Evolutionary conservation across 2,113 vertebrate species (phyloP).

Genomic region (Amphiprion ocellaris): DNA sequence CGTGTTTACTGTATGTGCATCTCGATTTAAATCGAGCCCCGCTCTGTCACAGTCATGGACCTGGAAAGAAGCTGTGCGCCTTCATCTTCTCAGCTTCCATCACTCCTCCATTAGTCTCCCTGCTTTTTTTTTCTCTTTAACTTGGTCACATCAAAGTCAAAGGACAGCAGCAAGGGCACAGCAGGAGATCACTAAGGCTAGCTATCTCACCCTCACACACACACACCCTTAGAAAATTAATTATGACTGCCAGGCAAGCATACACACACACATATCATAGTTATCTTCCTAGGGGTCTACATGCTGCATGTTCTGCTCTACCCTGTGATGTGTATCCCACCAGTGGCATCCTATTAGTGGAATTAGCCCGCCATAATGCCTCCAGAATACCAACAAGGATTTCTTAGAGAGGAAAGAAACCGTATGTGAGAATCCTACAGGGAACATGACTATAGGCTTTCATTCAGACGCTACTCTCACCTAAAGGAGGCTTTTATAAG

Average conservation of each 20-base stretch:
- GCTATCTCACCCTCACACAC: constrained; percentile 62
- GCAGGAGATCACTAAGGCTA: constrained; percentile 56
- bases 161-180: constrained; percentile 72
- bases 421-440: constrained; percentile 11
- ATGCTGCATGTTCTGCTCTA: constrained; percentile 65
- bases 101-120: constrained; percentile 1
- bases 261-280: constrained; percentile 24
- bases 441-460: constrained; percentile 42
- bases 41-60: neutral
- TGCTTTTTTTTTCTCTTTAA: constrained; percentile 12
- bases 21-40: neutral
- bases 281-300: constrained; percentile 68
- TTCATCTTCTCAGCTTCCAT: constrained; percentile 31
- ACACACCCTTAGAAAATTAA: constrained; percentile 61
- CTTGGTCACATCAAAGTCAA: constrained; percentile 71
- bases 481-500: constrained; percentile 57
- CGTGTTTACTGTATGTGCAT: neutral
- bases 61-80: constrained; percentile 9
- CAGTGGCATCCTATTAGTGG: constrained; percentile 70
- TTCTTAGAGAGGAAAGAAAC: constrained; percentile 11
- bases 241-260: constrained; percentile 65
- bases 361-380: constrained; percentile 52
- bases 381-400: constrained; percentile 59
- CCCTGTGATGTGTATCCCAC: constrained; percentile 77
- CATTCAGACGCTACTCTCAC: constrained; percentile 38